phyloP scores from a whole-genome alignment of 2,888 invertebrate genomes.

The Platerodrilus igneus region DNA sequence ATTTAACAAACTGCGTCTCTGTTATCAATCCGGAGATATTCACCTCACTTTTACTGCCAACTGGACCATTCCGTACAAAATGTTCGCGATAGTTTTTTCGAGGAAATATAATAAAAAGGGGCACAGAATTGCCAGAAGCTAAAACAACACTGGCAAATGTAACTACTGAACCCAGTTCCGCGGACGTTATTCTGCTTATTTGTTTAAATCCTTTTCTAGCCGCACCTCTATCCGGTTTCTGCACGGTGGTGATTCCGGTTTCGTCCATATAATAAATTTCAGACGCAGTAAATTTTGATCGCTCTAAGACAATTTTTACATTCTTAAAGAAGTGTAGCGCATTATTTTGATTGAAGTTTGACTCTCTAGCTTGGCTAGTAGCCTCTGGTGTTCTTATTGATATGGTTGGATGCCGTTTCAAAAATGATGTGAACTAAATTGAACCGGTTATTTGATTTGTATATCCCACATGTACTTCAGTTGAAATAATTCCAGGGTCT shows the following conservation, averaged over 20 bases:
- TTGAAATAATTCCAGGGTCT: constrained; percentile 1
- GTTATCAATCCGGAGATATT: neutral
- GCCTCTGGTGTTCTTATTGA: constrained; percentile 1
- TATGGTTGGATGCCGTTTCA: neutral
- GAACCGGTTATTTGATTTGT: neutral
- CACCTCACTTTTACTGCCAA: constrained; percentile 1
- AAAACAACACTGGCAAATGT: neutral
- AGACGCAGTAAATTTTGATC: constrained; percentile 1
- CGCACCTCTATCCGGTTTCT: neutral
- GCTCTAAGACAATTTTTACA: constrained; percentile 1
- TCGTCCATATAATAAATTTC: constrained; percentile 2
- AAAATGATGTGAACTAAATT: neutral
- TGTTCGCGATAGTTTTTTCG: constrained; percentile 1
- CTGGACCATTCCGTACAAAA: constrained; percentile 1
- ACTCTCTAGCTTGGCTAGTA: constrained; percentile 2
- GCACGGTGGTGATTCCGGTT: constrained; percentile 1
- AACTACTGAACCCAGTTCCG: constrained; percentile 1
- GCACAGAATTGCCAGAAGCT: neutral
- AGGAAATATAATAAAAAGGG: constrained; percentile 1
- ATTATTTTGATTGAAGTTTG: constrained; percentile 2
- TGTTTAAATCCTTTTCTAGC: constrained; percentile 1
- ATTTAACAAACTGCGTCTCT: no score
- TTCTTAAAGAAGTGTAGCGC: neutral
- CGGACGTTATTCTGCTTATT: no score
- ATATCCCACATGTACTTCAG: constrained; percentile 4